A percentile compares a stretch with the other conserved stretches of the same genome.
phyloP scores from a whole-genome alignment of 2,797 vertebrate genomes.

The Avahi laniger region DNA sequence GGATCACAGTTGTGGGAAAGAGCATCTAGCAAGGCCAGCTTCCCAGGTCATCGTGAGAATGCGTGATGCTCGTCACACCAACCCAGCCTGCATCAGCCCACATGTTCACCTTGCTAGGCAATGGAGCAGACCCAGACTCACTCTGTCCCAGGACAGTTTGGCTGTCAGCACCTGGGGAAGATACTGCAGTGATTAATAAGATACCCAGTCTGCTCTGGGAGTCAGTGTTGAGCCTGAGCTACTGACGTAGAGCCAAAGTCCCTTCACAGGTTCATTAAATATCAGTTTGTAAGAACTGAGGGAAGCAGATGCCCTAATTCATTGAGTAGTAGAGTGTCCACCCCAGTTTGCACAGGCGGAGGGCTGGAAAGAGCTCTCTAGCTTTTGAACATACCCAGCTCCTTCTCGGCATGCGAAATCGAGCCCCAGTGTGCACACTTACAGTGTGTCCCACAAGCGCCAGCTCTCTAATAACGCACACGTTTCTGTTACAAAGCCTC shows the following conservation, averaged over 20 bases:
- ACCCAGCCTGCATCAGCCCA: accelerated
- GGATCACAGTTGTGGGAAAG: not conserved
- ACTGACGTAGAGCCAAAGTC: constrained; percentile 30
- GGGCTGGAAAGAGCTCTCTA: not conserved
- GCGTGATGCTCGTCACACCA: not conserved
- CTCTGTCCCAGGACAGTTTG: not conserved
- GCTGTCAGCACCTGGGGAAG: constrained; percentile 37
- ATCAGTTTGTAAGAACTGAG: not conserved
- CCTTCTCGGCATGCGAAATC: not conserved
- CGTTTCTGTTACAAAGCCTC: not conserved
- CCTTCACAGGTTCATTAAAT: constrained; percentile 27
- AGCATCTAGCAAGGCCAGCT: not conserved
- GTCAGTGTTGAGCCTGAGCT: not conserved
- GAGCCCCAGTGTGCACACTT: accelerated
- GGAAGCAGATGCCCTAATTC: not conserved
- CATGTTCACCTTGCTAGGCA: not conserved
- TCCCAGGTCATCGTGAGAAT: not conserved
- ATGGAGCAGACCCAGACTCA: not conserved
- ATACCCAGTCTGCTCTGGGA: not conserved
- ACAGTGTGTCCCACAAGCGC: accelerated
- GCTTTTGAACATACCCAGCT: not conserved
- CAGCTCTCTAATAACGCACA: not conserved
- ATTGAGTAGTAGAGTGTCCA: not conserved
- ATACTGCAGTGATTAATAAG: constrained; percentile 8
- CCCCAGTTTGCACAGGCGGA: not conserved